Conservation (phyloP, 2,797 vertebrate genomes). For the Emys orbicularis region DNA sequence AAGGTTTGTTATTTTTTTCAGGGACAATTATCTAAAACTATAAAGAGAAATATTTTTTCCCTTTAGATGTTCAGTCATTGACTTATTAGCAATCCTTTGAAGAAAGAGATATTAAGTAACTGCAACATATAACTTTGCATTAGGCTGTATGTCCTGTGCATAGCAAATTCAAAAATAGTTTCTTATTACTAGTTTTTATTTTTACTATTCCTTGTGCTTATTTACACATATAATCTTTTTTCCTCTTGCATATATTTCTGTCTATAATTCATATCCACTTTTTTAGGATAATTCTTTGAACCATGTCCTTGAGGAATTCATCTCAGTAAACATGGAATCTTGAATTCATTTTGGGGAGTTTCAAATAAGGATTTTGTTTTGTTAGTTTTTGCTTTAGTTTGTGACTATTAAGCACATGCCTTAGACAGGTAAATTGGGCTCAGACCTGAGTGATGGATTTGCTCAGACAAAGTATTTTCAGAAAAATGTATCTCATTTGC, state of each 20-base stretch:
- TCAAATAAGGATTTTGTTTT: background rate
- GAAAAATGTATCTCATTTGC: background rate
- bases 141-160: slow-evolving; percentile 53
- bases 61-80: slow-evolving; percentile 81
- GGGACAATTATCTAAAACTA: slow-evolving; percentile 87
- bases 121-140: slow-evolving; percentile 62
- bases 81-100: slow-evolving; percentile 82
- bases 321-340: slow-evolving; percentile 39
- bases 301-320: slow-evolving; percentile 60
- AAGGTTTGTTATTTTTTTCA: slow-evolving; percentile 85
- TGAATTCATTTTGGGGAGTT: slow-evolving; percentile 12
- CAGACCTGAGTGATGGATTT: background rate
- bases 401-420: background rate
- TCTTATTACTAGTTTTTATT: slow-evolving; percentile 67
- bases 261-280: slow-evolving; percentile 78
- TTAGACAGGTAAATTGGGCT: background rate
- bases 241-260: slow-evolving; percentile 9
- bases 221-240: slow-evolving; percentile 75
- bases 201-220: slow-evolving; percentile 72
- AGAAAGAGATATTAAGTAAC: slow-evolving; percentile 71
- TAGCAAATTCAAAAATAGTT: slow-evolving; percentile 44
- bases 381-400: background rate
- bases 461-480: background rate
- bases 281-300: slow-evolving; percentile 73
- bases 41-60: slow-evolving; percentile 84